Conservation (phyloP, 2,888 invertebrate genomes). For the Melinaea menophilus region DNA sequence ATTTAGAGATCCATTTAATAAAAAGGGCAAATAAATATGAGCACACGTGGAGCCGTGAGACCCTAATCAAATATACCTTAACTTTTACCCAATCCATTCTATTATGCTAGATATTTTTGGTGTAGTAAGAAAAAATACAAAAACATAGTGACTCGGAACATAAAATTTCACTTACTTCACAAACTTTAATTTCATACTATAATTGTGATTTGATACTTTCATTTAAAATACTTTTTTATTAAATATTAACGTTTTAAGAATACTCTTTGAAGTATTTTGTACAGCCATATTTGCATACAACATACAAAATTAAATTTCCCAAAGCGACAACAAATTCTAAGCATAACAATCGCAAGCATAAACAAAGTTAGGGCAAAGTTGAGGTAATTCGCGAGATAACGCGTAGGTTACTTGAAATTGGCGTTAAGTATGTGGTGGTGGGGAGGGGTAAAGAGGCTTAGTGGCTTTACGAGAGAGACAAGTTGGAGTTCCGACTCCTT, state of each 20-base stretch:
- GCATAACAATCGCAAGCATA: constrained; percentile 47
- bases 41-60: constrained; percentile 43
- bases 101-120: constrained; percentile 6
- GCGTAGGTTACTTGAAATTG: constrained; percentile 56
- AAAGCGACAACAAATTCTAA: constrained; percentile 20
- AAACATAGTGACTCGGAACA: not conserved
- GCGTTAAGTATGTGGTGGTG: constrained; percentile 70
- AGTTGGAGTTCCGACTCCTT: constrained; percentile 34
- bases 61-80: constrained; percentile 73
- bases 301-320: constrained; percentile 2
- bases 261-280: too few relatives aligned
- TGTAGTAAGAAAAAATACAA: not conserved
- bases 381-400: constrained; percentile 51
- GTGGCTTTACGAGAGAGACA: constrained; percentile 47
- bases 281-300: not conserved
- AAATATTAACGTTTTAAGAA: too few relatives aligned
- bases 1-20: constrained; percentile 66
- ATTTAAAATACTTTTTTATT: too few relatives aligned
- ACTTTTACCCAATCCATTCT: constrained; percentile 44
- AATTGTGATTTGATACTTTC: too few relatives aligned
- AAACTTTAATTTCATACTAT: too few relatives aligned
- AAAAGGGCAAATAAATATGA: constrained; percentile 60
- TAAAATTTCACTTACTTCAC: not conserved
- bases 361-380: constrained; percentile 44
- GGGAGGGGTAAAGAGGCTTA: constrained; percentile 68